These are phyloP conservation scores for Benitochromis conjunctus DNA, from an alignment of 2,113 vertebrate genomes.

Conservation along the genomic window DNA sequence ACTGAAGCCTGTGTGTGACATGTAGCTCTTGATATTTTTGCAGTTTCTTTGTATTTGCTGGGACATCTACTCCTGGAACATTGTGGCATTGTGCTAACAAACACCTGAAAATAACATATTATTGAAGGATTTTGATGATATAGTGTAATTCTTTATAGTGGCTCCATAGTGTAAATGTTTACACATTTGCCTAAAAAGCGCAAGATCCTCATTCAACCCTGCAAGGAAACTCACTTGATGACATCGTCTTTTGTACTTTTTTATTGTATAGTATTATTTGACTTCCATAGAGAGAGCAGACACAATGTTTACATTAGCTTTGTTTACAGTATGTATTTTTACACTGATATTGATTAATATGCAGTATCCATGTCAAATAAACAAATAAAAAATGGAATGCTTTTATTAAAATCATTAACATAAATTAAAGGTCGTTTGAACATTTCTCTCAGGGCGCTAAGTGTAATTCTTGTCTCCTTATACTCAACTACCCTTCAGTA, in stretches of 20 bases:
- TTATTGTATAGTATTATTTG: not conserved
- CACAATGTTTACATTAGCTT: not conserved
- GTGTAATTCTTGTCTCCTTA: not conserved
- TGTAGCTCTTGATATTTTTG: not conserved
- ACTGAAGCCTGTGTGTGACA: not conserved
- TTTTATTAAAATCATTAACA: not conserved
- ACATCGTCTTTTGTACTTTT: not conserved
- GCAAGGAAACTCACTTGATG: not conserved
- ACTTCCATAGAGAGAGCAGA: not conserved
- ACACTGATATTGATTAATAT: not conserved
- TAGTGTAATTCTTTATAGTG: not conserved
- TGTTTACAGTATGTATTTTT: not conserved
- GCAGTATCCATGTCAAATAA: not conserved
- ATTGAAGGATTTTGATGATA: not conserved
- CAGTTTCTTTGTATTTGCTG: not conserved
- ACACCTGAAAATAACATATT: not conserved
- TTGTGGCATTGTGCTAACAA: not conserved
- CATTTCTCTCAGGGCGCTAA: not conserved
- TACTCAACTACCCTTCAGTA: not conserved
- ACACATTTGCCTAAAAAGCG: not conserved
- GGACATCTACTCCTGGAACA: not conserved
- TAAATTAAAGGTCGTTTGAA: not conserved
- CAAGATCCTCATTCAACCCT: not conserved
- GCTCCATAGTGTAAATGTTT: not conserved
- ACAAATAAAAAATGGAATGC: not conserved